Percentiles rank a stretch among this genome's conserved stretches.
These are phyloP conservation scores for Chaitophorus viminalis DNA, from an alignment of 2,888 invertebrate species.

Conservation along the genomic window DNA sequence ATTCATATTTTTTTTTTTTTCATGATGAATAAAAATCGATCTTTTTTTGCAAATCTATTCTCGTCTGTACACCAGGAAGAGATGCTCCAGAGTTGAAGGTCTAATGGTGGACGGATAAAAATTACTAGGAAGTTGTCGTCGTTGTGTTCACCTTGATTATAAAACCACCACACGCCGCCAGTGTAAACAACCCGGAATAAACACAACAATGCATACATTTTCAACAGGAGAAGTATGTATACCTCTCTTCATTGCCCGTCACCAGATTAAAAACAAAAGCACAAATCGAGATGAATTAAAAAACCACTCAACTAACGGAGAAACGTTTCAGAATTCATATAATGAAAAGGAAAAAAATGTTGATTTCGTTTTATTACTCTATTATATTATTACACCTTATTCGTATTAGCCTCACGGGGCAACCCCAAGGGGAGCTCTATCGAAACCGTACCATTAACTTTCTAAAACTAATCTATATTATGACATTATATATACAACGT, in stretches of 20 bases:
- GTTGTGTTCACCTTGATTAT: constrained; percentile 56
- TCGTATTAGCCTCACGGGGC: constrained; percentile 45
- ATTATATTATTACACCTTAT: constrained; percentile 35
- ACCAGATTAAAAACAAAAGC: constrained; percentile 26
- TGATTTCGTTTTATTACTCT: constrained; percentile 29
- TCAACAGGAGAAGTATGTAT: constrained; percentile 21
- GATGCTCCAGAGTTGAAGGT: constrained; percentile 58
- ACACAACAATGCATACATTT: constrained; percentile 25
- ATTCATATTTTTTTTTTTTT: no score
- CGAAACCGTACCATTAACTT: constrained; percentile 52
- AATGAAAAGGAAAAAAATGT: constrained; percentile 39
- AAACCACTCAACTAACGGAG: background rate
- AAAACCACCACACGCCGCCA: constrained; percentile 28
- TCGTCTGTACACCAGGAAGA: constrained; percentile 53
- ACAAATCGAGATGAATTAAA: constrained; percentile 9
- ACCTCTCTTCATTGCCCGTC: background rate
- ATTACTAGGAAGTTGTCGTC: constrained; percentile 56
- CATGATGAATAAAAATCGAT: background rate
- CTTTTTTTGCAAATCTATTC: constrained; percentile 30
- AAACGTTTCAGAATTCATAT: constrained; percentile 14
- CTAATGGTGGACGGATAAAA: constrained; percentile 21
- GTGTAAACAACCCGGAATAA: constrained; percentile 57
- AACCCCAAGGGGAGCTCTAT: constrained; percentile 57
- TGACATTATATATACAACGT: constrained; percentile 43
- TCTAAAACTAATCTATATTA: constrained; percentile 62